Evolutionary conservation across 2,113 vertebrate species (phyloP), one percentile per base, ranked within the genome.

Genomic region (Gavia stellata): DNA sequence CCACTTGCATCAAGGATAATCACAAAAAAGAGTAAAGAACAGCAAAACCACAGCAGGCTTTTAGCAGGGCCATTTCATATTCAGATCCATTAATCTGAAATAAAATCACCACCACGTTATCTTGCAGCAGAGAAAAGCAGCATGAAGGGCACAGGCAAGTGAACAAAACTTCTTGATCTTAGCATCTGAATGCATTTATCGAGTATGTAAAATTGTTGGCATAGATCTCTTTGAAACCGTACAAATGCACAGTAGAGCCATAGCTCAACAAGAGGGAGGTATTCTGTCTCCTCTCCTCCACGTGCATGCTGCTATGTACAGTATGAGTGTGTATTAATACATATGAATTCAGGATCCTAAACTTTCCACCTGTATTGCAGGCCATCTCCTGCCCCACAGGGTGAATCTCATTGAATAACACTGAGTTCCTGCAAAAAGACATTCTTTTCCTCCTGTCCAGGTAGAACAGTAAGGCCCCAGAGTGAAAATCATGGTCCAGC

Each of bases 181-280:
- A 93, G 65, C 95, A 94, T 95, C 92, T 90, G 89, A 97, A 91
- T 89, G 75, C 86, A 88, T 97, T 97, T 97, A 95, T 92, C 63
- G 59, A 95, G 90, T 92, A 94, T 33, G 93, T 81, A 92, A 96
- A 91, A 96, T 56, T 88, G 94, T 58, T 93, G 96, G 95, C 28
- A 49, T 71, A 93, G 90, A 96, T 71, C 94, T 97, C 88, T 81
- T 23, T 26, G 79, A 95, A 96, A 95, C 94, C 81, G 92, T 95
- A 95, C 96, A 97, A 96, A 97, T 86, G 96, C 94, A 97, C 88
- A 92, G 88, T 82, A 97, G 77, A 96, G 95, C 86, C 97, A 93
- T 8, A 97, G 96, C 93, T 97, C 94, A 97, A n/a, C 86, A 67
- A 95, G 73, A 93, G 53, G 81, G 79, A 96, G 95, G 94, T 91